Percentiles rank a stretch among this genome's conserved stretches.
phyloP scores from a whole-genome alignment of 2,888 invertebrate species.

The Arenicola marina region DNA sequence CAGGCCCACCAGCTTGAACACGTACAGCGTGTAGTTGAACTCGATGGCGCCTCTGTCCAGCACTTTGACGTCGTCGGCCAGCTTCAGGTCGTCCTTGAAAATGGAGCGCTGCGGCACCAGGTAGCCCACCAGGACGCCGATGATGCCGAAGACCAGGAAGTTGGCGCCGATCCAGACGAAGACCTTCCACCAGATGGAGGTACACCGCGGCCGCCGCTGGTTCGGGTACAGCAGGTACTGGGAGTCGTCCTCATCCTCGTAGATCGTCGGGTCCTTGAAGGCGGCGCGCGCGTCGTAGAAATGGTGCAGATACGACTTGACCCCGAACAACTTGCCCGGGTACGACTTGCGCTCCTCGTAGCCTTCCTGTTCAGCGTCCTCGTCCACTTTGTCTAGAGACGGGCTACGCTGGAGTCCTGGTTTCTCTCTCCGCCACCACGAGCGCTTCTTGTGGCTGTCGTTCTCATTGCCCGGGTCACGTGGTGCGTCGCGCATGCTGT shows the following conservation, averaged over 20 bases:
- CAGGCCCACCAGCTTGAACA: constrained; percentile 63
- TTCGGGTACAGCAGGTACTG: constrained; percentile 58
- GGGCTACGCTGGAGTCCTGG: constrained; percentile 18
- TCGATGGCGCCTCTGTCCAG: constrained; percentile 60
- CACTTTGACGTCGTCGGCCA: constrained; percentile 50
- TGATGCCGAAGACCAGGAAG: constrained; percentile 62
- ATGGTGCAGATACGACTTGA: constrained; percentile 64
- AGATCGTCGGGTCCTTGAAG: constrained; percentile 45
- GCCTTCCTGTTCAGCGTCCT: constrained; percentile 15
- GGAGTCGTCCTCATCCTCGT: constrained; percentile 55
- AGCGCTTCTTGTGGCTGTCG: not conserved
- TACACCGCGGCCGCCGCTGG: constrained; percentile 39
- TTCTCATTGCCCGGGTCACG: no score
- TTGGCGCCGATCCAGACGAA: constrained; percentile 63
- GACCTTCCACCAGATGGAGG: constrained; percentile 37
- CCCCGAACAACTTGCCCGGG: constrained; percentile 59
- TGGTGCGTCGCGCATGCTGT: no score
- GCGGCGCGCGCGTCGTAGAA: constrained; percentile 61
- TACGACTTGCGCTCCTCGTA: constrained; percentile 15
- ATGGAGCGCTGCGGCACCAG: constrained; percentile 61
- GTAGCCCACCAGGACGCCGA: constrained; percentile 64
- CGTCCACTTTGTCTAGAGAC: constrained; percentile 32
- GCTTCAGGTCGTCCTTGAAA: constrained; percentile 53
- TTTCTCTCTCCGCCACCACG: constrained; percentile 16
- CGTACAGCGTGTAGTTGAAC: constrained; percentile 63